Conservation (phyloP, 2,113 vertebrate species). For the Prinia subflava region DNA sequence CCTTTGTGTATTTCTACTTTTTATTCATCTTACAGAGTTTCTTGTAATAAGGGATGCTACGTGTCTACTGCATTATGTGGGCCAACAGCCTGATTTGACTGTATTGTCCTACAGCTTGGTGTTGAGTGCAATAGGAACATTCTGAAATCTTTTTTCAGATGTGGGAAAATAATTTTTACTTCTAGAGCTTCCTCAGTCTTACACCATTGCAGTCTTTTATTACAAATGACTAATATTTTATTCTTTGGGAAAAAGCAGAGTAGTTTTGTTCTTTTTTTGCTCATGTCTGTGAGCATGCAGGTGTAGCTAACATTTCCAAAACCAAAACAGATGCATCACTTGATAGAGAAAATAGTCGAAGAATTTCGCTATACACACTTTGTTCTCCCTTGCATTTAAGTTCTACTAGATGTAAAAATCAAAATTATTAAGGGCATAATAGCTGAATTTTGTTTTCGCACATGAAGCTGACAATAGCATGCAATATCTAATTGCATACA, state of each 20-base stretch:
- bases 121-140: background rate
- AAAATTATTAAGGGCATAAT: background rate
- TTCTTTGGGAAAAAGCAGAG: background rate
- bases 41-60: background rate
- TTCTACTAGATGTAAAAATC: background rate
- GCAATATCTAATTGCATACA: background rate
- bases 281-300: background rate
- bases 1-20: background rate
- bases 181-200: background rate
- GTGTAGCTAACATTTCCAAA: background rate
- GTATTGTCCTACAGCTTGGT: background rate
- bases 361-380: background rate
- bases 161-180: background rate
- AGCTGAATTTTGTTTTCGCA: background rate
- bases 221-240: background rate
- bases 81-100: background rate
- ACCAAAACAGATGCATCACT: background rate
- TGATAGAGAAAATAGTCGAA: background rate
- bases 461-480: background rate
- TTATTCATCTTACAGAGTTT: background rate
- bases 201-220: background rate
- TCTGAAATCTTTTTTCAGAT: background rate
- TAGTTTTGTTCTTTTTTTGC: fast-evolving
- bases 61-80: background rate
- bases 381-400: background rate